phyloP scores from a whole-genome alignment of 2,113 vertebrate genomes.

The Haplotaxodon microlepis region DNA sequence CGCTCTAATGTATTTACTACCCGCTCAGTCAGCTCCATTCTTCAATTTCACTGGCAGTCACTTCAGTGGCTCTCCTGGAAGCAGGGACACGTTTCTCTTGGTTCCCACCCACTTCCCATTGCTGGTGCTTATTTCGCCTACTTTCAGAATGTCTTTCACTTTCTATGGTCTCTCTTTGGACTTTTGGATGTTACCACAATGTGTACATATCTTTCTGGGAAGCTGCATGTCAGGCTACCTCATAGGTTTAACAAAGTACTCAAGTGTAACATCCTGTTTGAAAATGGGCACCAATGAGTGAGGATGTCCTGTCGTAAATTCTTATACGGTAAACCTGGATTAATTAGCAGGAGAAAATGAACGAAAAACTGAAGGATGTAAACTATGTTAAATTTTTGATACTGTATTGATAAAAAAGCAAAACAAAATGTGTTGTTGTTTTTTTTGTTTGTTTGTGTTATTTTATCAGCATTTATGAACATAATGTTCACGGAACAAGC shows the following conservation, averaged over 20 bases:
- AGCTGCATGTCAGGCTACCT: background rate
- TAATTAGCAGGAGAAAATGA: background rate
- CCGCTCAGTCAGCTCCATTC: background rate
- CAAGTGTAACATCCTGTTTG: background rate
- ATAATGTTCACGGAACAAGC: background rate
- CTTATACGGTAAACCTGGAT: background rate
- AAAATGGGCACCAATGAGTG: background rate
- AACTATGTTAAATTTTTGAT: background rate
- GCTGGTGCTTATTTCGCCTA: background rate
- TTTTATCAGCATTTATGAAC: background rate
- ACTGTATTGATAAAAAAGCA: background rate
- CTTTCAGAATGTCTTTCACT: background rate
- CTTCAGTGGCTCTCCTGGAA: background rate
- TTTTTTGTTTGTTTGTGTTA: background rate
- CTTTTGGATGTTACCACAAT: background rate
- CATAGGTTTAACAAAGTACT: background rate
- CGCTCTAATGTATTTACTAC: background rate
- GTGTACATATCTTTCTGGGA: background rate
- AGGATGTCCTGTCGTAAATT: background rate
- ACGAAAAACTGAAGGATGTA: background rate
- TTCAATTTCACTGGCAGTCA: background rate
- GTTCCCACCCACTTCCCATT: background rate
- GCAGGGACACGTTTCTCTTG: background rate
- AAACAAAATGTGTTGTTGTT: rapidly evolving
- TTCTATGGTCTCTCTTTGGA: background rate